Evolutionary conservation across 2,113 vertebrate species (phyloP), one percentile per base, ranked within the genome.

Genomic region (Tetrao urogallus): DNA sequence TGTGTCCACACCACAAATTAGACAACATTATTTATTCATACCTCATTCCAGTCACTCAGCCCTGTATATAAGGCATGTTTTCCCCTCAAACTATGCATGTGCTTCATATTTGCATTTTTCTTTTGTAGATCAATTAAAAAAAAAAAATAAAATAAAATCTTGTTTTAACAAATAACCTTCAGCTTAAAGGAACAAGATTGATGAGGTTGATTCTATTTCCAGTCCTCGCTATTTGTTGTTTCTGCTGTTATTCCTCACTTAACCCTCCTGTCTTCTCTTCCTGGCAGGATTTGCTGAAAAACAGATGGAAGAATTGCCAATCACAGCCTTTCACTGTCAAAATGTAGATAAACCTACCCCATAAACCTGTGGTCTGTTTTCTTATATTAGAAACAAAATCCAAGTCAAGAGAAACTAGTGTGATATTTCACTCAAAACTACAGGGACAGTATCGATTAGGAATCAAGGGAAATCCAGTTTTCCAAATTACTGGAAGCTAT

Each of bases 301-400:
- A 75, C 85, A 88, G 58, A 76, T 81, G 82, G 85, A 94, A 78
- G 42, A 88, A 82, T 92, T 92, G 60, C 52, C 64, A 77, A 28
- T 82, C 72, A 80, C 87, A 92, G 69, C 10, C 61, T 80, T 92
- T 83, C 40, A 63, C 72, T 60, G 47, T 83, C 56, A 88, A 93
- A 93, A 91, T 74, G 42, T 20, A 92, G 84, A 89, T 42, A 80
- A 92, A 87, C 45, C 40, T 74, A 66, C 36, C 11, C 40, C 69
- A 86, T 27, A 91, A 75, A 86, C 30, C 69, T 81, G 57, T 60
- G 30, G 77, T 92, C 82, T 71, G n/a, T 74, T 91, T 91, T 78
- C 22, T 56, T 83, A 10, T 75, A 61, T 38, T 78, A 78, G 73
- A 78, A 94, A 78, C 6, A 89, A 91, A 88, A 88, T 70, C 34